Evolutionary conservation across 2,888 invertebrate genomes (phyloP).

Genomic region (Cryptocephalus primarius): DNA sequence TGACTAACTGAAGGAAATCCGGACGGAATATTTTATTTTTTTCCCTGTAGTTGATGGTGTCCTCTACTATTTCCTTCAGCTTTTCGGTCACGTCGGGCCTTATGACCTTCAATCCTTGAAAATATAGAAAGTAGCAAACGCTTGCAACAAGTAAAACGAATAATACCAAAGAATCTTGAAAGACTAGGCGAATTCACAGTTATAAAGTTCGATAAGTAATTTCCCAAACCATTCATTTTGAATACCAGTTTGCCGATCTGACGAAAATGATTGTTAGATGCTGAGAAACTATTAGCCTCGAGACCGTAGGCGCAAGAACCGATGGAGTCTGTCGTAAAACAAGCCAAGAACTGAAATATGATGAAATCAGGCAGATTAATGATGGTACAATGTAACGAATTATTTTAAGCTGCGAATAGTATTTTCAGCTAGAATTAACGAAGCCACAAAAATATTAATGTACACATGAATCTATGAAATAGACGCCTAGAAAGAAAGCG

Average conservation of each 20-base stretch:
- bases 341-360: slow-evolving; percentile 33
- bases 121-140: not conserved
- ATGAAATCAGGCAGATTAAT: not conserved
- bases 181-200: too few species aligned
- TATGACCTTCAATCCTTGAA: not conserved
- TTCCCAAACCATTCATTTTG: not conserved
- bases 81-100: slow-evolving; percentile 1
- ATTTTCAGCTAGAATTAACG: too few species aligned
- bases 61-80: slow-evolving; percentile 2
- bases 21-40: slow-evolving; percentile 11
- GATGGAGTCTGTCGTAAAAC: slow-evolving; percentile 48
- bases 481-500: too few species aligned
- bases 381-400: not conserved
- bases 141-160: too few species aligned
- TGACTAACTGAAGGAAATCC: slow-evolving; percentile 17
- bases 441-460: too few species aligned
- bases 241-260: slow-evolving; percentile 22
- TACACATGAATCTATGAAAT: too few species aligned
- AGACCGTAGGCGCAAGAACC: slow-evolving; percentile 50
- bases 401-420: not conserved
- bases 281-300: slow-evolving; percentile 43
- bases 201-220: too few species aligned
- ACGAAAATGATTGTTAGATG: slow-evolving; percentile 30
- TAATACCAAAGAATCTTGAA: too few species aligned
- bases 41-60: slow-evolving; percentile 12